A percentile compares a stretch with the other conserved stretches of the same genome.
phyloP scores from a whole-genome alignment of 2,888 invertebrate genomes.

The Chalcis sispes region DNA sequence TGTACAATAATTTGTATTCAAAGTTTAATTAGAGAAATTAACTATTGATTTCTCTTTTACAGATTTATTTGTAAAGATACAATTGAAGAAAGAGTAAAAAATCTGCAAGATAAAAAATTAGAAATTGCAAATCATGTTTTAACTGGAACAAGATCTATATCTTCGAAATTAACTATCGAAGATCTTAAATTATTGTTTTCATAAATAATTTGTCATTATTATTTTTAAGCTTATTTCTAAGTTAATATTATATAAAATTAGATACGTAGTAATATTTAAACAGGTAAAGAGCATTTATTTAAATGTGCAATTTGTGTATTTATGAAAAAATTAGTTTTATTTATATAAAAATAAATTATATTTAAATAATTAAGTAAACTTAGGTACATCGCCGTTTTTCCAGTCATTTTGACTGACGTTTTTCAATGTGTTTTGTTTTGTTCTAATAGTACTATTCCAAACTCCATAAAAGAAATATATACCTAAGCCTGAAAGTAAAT shows the following conservation, averaged over 20 bases:
- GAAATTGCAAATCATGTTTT: conserved; percentile 87
- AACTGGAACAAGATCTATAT: conserved; percentile 81
- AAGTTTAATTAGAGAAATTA: neutral
- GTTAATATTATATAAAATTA: neutral
- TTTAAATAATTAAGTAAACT: conserved; percentile 49
- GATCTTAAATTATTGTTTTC: conserved; percentile 86
- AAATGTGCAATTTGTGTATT: conserved; percentile 31
- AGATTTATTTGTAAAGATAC: conserved; percentile 91
- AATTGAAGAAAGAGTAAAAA: conserved; percentile 90
- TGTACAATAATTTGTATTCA: too few species aligned
- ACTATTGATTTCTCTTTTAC: conserved; percentile 58
- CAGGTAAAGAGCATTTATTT: conserved; percentile 32
- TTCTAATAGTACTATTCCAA: conserved; percentile 79
- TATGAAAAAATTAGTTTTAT: conserved; percentile 47
- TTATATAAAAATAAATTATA: conserved; percentile 41
- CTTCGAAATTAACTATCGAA: conserved; percentile 86
- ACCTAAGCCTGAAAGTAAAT: conserved; percentile 79
- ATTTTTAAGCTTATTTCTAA: too few species aligned
- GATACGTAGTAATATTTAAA: conserved; percentile 3
- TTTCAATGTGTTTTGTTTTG: conserved; percentile 67
- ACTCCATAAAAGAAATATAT: conserved; percentile 87
- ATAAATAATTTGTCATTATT: conserved; percentile 50
- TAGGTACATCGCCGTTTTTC: conserved; percentile 47
- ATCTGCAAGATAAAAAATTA: conserved; percentile 88
- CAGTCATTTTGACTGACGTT: conserved; percentile 64